A percentile compares a stretch with the other conserved stretches of the same genome.
phyloP scores from a whole-genome alignment of 2,888 invertebrate genomes.

The Kuschelorhynchus macadamiae region DNA sequence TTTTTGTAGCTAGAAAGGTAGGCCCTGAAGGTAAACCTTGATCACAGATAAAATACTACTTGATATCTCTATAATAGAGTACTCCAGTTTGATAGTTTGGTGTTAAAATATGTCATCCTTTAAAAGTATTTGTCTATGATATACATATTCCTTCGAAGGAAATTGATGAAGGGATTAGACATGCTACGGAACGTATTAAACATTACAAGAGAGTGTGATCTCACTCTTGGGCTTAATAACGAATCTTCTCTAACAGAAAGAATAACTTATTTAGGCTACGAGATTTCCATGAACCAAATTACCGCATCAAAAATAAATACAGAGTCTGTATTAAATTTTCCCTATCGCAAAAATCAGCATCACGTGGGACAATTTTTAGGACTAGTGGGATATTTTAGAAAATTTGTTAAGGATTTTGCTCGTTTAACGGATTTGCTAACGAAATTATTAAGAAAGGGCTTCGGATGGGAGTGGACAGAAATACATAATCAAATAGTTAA shows the following conservation, averaged over 20 bases:
- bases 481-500: too few relatives aligned
- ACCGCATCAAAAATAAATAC: neutral
- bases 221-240: neutral
- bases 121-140: too few relatives aligned
- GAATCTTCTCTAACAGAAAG: neutral
- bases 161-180: too few relatives aligned
- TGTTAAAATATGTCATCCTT: too few relatives aligned
- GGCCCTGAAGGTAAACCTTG: too few relatives aligned
- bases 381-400: conserved; percentile 4
- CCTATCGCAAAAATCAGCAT: conserved; percentile 4
- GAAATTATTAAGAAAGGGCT: neutral
- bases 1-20: too few relatives aligned
- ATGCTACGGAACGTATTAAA: too few relatives aligned
- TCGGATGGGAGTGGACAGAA: neutral
- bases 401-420: conserved; percentile 5
- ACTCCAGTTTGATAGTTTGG: too few relatives aligned
- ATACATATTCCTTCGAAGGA: too few relatives aligned
- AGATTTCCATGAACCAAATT: conserved; percentile 8
- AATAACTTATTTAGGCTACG: conserved; percentile 11
- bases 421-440: neutral
- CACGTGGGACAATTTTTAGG: conserved; percentile 12
- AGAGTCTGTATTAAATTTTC: conserved; percentile 4
- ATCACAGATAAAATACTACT: too few relatives aligned
- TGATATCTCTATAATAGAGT: too few relatives aligned
- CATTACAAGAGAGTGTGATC: too few relatives aligned